Conservation (phyloP, 2,797 vertebrate species). For the Leucoraja ocellata region DNA sequence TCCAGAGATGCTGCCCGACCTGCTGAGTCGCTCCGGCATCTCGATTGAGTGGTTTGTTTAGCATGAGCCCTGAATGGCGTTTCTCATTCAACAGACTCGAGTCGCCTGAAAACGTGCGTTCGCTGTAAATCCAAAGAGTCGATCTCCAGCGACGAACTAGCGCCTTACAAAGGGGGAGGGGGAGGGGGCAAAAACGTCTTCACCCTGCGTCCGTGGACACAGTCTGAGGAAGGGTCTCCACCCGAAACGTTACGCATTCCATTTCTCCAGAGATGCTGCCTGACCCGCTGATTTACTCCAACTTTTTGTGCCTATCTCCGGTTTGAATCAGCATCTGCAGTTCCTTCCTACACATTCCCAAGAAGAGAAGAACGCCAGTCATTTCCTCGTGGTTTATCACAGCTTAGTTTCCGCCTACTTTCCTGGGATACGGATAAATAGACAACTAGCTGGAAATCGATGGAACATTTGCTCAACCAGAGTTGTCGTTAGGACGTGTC, state of each 20-base stretch:
- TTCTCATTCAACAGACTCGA: background rate
- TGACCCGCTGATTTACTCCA: too few species aligned
- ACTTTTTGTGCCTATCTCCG: too few species aligned
- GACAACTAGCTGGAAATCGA: background rate
- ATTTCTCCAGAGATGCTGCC: too few species aligned
- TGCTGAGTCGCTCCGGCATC: too few species aligned
- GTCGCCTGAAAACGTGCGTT: background rate
- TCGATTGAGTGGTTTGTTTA: background rate
- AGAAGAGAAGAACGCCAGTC: background rate
- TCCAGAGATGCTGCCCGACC: too few species aligned
- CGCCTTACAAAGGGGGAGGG: background rate
- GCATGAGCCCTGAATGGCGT: background rate
- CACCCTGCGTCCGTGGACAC: background rate
- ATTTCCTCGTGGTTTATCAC: background rate
- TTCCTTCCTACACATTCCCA: background rate
- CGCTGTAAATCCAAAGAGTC: background rate
- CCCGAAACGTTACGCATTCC: too few species aligned
- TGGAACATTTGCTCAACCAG: too few species aligned
- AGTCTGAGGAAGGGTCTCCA: too few species aligned
- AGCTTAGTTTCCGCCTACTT: background rate
- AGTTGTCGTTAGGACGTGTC: background rate
- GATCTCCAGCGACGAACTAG: background rate
- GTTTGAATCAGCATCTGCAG: too few species aligned
- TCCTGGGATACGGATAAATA: background rate
- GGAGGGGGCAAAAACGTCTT: too few species aligned